These are phyloP conservation scores for Mayetiola destructor DNA, from an alignment of 2,888 invertebrate species.

Conservation along the genomic window DNA sequence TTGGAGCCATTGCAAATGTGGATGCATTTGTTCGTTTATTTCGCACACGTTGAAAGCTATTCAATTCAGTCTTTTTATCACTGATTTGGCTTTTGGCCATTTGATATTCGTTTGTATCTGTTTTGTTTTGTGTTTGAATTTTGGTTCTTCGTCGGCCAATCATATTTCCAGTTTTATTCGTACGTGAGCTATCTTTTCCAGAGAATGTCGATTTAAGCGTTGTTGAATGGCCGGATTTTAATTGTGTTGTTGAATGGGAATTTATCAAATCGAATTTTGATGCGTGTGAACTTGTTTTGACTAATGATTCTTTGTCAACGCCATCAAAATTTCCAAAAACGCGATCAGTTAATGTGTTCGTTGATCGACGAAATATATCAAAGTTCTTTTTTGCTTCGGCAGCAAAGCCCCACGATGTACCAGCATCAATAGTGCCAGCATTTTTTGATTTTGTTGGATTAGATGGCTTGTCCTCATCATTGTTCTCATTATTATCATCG, in stretches of 20 bases:
- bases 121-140: background rate
- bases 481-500: background rate
- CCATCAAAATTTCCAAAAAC: conserved; percentile 18
- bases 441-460: background rate
- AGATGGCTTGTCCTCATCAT: background rate
- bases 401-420: conserved; percentile 41
- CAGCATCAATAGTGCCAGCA: conserved; percentile 22
- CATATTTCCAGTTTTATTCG: background rate
- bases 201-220: background rate
- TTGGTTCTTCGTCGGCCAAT: background rate
- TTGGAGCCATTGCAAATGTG: too few relatives aligned
- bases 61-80: conserved; percentile 19
- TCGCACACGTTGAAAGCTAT: conserved; percentile 1
- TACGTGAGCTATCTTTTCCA: background rate
- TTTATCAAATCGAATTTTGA: conserved; percentile 7
- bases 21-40: too few relatives aligned
- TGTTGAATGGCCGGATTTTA: background rate
- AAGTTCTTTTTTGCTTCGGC: conserved; percentile 43
- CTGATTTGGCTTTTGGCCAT: conserved; percentile 1
- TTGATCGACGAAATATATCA: conserved; percentile 26
- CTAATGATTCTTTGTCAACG: conserved; percentile 16
- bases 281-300: conserved; percentile 14
- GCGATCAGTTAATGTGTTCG: conserved; percentile 18
- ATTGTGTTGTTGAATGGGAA: background rate
- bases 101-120: conserved; percentile 16